Percentiles rank a stretch among this genome's conserved stretches.
Evolutionary conservation across 2,888 invertebrate species (phyloP).

Genomic region (Oscheius sp.): DNA sequence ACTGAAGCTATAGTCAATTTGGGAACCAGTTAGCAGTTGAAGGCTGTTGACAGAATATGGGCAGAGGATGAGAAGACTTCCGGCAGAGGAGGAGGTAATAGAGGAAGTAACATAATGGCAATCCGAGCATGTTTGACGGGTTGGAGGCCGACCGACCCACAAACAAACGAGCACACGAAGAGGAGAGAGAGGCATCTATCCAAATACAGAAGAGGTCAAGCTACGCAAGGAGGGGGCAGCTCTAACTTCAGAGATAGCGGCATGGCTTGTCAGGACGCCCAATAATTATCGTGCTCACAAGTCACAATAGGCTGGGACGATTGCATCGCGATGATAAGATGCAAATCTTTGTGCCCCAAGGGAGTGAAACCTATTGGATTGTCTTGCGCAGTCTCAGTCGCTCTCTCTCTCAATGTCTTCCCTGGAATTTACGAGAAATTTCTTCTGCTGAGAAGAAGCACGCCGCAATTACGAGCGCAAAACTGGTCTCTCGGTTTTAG

Average conservation of each 20-base stretch:
- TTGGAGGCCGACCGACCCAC: constrained; percentile 34
- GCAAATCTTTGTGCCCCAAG: constrained; percentile 14
- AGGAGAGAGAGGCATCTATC: constrained; percentile 33
- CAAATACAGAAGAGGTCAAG: constrained; percentile 36
- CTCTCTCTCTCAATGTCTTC: background rate
- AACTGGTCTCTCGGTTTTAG: background rate
- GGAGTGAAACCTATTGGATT: constrained; percentile 11
- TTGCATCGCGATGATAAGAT: constrained; percentile 18
- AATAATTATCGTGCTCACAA: constrained; percentile 9
- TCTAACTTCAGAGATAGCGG: constrained; percentile 2
- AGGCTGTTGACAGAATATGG: constrained; percentile 34
- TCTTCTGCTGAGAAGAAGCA: constrained; percentile 18
- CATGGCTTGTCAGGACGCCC: background rate
- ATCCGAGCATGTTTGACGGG: constrained; percentile 37
- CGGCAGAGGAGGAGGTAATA: constrained; percentile 25
- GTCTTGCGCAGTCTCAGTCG: background rate
- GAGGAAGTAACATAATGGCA: constrained; percentile 36
- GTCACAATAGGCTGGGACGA: constrained; percentile 5
- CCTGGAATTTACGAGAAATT: constrained; percentile 7
- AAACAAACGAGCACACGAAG: constrained; percentile 30
- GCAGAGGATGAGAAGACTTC: constrained; percentile 17
- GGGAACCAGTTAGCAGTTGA: constrained; percentile 21
- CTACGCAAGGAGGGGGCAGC: background rate
- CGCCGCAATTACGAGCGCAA: constrained; percentile 19
- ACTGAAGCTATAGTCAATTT: background rate